Evolutionary conservation across 2,113 vertebrate species (phyloP).

Genomic region (Notarius quadriscutis): DNA sequence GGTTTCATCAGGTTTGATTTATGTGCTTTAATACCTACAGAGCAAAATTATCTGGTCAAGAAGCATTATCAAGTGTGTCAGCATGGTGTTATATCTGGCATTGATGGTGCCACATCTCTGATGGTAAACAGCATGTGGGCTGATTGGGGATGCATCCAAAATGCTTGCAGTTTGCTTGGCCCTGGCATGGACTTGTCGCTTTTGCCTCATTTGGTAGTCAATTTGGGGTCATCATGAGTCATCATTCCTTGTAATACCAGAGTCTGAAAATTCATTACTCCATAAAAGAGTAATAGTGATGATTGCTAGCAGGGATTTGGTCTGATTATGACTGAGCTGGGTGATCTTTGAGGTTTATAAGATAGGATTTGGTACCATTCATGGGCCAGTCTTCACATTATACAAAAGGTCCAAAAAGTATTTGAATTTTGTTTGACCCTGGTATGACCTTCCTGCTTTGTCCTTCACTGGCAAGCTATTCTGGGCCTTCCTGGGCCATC

Average conservation of each 20-base stretch:
- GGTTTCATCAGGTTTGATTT: background rate
- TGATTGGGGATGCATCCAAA: background rate
- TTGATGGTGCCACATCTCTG: background rate
- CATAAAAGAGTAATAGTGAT: background rate
- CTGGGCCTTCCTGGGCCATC: background rate
- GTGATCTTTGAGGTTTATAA: background rate
- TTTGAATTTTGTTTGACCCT: background rate
- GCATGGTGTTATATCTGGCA: background rate
- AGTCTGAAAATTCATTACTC: background rate
- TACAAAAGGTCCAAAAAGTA: background rate
- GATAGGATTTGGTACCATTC: background rate
- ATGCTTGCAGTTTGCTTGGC: background rate
- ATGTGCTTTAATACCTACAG: background rate
- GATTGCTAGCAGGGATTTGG: background rate
- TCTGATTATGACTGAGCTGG: background rate
- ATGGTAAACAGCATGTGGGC: conserved; percentile 7
- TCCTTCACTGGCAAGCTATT: background rate
- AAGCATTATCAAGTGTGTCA: background rate
- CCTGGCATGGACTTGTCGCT: background rate
- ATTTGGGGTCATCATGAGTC: background rate
- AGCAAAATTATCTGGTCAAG: background rate
- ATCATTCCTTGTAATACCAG: background rate
- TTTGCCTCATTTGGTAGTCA: background rate
- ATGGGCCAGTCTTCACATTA: background rate
- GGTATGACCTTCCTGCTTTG: background rate